Percentiles rank a stretch among this genome's conserved stretches.
These are phyloP conservation scores for Calosoma granatense DNA, from an alignment of 1,140 invertebrate species.

Conservation along the genomic window DNA sequence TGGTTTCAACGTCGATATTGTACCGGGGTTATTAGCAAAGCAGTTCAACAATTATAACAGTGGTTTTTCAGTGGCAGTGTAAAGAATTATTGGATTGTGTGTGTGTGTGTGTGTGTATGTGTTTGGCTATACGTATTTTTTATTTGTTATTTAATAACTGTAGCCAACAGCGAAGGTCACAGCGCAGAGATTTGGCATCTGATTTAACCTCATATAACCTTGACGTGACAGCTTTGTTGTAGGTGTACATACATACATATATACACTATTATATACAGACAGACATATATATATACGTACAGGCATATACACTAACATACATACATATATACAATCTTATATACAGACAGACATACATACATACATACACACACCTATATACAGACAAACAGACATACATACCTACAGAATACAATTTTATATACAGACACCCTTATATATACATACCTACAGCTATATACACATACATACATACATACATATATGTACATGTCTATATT, in stretches of 20 bases:
- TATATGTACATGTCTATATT: slow-evolving; percentile 13
- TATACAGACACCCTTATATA: slow-evolving; percentile 1
- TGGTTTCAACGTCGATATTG: too few species aligned
- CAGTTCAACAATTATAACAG: too few species aligned
- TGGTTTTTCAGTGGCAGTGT: too few species aligned
- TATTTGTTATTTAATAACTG: background rate
- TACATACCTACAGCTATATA: slow-evolving; percentile 2
- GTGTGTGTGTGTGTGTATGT: slow-evolving; percentile 1
- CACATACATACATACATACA: slow-evolving; percentile 11
- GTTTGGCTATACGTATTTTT: background rate
- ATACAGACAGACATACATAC: background rate
- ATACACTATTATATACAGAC: background rate
- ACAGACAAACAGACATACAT: background rate
- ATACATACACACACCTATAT: background rate
- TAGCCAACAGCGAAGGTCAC: too few species aligned
- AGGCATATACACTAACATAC: background rate
- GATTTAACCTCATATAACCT: too few species aligned
- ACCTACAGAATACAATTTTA: background rate
- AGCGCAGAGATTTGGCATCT: too few species aligned
- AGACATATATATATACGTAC: slow-evolving; percentile 5
- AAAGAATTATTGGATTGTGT: background rate
- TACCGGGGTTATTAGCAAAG: too few species aligned
- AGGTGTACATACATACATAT: slow-evolving; percentile 3
- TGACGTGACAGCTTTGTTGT: too few species aligned
- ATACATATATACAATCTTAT: background rate